Base-by-base conservation (phyloP, 2,113 vertebrate species). In the Pygoscelis antarcticus region DNA sequence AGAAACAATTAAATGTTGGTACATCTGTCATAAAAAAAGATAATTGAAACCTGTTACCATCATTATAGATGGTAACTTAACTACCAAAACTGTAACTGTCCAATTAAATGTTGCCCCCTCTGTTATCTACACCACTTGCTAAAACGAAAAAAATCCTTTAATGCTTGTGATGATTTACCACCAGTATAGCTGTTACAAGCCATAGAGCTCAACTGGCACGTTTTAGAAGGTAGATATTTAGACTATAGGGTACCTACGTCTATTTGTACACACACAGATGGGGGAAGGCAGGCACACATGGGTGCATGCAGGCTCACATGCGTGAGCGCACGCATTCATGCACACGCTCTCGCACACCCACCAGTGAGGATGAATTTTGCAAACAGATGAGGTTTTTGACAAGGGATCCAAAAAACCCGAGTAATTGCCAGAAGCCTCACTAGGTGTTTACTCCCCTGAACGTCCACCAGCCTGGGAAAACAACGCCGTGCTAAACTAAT, bases 1-100 rank as follows among this genome's bases (percentile, higher is more conserved):
- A 98, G 98, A 98, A 99, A 98, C 98, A 99, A 98, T 98, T 98
- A 98, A 98, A 98, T 98, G 98, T 98, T 98, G 98, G 98, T 98
- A 98, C 99, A 99, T 98, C 97, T 98, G 97, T 98, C 98, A 98
- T 98, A 98, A 98, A 98, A 98, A 97, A 97, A 97, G 94, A 98
- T 97, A 95, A 97, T 79, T 95, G 95, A 98, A 98, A 98, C 98
- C 98, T 98, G 98, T 98, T 97, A 95, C 95, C 97, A 87, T 96
- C 97, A 95, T 97, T 96, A 96, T 78, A 89, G 76, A 95, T 1
- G 71, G 95, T 79, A 96, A 97, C 95, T 97, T 94, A 97, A 96
- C 96, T 95, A 93, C 96, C 87, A 93, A 97, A 96, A 97, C 96
- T 97, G 95, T 97, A 97, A 96, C 97, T 96, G 95, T 93, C 87